These are phyloP conservation scores for Kradibia gibbosae DNA, from an alignment of 1,140 invertebrate species.

Conservation along the genomic window DNA sequence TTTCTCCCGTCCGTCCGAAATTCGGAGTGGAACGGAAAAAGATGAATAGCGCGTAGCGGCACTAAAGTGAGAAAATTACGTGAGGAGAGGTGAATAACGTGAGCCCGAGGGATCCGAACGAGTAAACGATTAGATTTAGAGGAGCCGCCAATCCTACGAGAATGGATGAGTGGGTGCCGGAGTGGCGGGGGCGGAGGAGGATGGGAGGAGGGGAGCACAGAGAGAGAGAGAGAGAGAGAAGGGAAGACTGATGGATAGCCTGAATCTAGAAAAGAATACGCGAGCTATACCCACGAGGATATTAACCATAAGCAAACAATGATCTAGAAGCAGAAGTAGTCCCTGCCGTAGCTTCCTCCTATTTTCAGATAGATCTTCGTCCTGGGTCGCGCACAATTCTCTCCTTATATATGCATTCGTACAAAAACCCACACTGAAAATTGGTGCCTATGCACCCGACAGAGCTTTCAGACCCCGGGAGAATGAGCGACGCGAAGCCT, in stretches of 20 bases:
- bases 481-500: neutral
- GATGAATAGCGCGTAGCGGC: constrained; percentile 3
- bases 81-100: constrained; percentile 15
- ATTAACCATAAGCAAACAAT: constrained; percentile 72
- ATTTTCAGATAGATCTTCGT: neutral
- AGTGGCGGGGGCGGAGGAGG: too few relatives aligned
- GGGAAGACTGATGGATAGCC: constrained; percentile 48
- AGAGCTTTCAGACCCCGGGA: neutral
- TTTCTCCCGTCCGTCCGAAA: neutral
- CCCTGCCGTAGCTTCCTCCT: neutral
- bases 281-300: constrained; percentile 65
- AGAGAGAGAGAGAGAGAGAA: constrained; percentile 53
- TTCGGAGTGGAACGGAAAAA: neutral
- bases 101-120: constrained; percentile 15
- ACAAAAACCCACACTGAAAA: neutral
- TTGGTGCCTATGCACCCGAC: neutral
- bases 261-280: constrained; percentile 57
- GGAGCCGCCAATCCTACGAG: neutral
- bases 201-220: too few relatives aligned
- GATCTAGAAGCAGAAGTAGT: constrained; percentile 67
- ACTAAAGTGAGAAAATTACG: neutral
- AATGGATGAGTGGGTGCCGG: too few relatives aligned
- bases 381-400: neutral
- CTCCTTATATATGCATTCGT: neutral
- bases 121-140: constrained; percentile 51